phyloP scores from a whole-genome alignment of 2,888 invertebrate genomes.

The Bruchidius siliquastri region DNA sequence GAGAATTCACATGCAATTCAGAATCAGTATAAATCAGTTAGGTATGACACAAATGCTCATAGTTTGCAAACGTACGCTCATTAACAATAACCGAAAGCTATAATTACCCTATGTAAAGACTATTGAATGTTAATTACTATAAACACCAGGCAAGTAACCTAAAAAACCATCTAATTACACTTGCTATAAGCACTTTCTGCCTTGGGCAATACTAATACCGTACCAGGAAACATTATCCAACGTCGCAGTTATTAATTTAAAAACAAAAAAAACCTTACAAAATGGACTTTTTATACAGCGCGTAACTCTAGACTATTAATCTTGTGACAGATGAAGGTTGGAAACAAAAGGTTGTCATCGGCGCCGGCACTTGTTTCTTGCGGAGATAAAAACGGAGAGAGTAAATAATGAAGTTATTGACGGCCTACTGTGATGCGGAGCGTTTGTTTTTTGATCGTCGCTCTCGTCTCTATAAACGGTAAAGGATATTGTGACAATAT shows the following conservation, averaged over 20 bases:
- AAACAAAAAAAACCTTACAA: background rate
- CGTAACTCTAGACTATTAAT: background rate
- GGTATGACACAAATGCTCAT: background rate
- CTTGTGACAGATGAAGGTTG: background rate
- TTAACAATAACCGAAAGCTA: background rate
- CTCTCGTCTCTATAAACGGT: background rate
- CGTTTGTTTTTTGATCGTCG: background rate
- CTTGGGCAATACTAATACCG: background rate
- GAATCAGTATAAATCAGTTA: background rate
- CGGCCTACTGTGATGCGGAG: background rate
- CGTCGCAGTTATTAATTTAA: background rate
- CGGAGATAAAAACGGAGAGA: background rate
- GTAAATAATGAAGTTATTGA: slow-evolving; percentile 23
- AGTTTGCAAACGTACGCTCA: background rate
- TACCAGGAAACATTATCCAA: background rate
- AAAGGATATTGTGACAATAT: background rate
- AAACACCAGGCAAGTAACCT: background rate
- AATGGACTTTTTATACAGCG: background rate
- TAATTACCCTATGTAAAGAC: background rate
- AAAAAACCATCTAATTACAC: background rate
- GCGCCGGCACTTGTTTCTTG: background rate
- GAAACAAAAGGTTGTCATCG: background rate
- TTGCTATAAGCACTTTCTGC: background rate
- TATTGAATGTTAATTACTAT: background rate
- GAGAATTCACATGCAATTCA: background rate